Evolutionary conservation across 2,113 vertebrate genomes (phyloP).

Genomic region (Limanda limanda): DNA sequence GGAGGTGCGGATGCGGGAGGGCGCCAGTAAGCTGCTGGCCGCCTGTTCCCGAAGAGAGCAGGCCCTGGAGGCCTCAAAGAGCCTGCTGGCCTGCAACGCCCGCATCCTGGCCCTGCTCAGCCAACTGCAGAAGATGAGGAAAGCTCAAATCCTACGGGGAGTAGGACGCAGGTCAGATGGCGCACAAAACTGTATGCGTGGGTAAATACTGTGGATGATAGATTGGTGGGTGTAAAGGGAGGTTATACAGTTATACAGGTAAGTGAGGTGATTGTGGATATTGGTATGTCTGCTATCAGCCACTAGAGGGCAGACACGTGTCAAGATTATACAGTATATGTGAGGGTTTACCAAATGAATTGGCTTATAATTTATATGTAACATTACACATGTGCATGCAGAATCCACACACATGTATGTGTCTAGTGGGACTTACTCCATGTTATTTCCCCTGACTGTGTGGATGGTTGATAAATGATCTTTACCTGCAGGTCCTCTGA

Average conservation of each 20-base stretch:
- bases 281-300: background rate
- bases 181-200: background rate
- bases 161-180: constrained; percentile 66
- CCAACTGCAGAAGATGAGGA: constrained; percentile 86
- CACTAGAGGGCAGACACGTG: constrained; percentile 18
- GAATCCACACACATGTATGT: background rate
- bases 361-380: background rate
- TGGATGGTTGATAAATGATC: background rate
- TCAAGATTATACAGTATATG: no score
- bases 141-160: constrained; percentile 83
- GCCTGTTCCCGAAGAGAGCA: constrained; percentile 88
- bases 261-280: background rate
- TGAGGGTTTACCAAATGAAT: background rate
- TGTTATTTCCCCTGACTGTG: background rate
- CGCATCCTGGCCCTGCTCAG: constrained; percentile 88
- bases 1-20: constrained; percentile 89
- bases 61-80: constrained; percentile 89
- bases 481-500: constrained; percentile 81
- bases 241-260: no score
- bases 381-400: background rate
- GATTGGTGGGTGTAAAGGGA: background rate
- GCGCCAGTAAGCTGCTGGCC: constrained; percentile 85
- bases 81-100: constrained; percentile 84
- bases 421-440: background rate
- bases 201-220: background rate